Conservation (phyloP, 2,888 invertebrate genomes). For the Brachyptera putata region DNA sequence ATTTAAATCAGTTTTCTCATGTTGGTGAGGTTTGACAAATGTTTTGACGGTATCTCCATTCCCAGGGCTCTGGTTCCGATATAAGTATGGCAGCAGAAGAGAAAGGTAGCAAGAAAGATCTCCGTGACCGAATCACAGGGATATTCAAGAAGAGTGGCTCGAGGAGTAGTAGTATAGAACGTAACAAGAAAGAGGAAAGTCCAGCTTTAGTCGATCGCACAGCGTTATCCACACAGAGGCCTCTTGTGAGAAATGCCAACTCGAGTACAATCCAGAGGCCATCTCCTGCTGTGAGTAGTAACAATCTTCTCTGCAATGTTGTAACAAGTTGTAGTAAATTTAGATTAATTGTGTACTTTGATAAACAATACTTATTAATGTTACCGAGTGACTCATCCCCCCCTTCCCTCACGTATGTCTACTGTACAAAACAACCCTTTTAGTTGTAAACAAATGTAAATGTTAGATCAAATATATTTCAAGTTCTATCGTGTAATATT, state of each 20-base stretch:
- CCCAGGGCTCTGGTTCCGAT: conserved; percentile 63
- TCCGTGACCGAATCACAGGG: conserved; percentile 74
- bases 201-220: conserved; percentile 30
- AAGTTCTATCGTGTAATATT: too few relatives aligned
- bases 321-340: background rate
- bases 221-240: conserved; percentile 35
- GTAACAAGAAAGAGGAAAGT: conserved; percentile 31
- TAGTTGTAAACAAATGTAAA: too few relatives aligned
- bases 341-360: background rate
- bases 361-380: background rate
- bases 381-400: too few relatives aligned
- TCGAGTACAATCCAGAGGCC: conserved; percentile 29
- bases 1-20: background rate
- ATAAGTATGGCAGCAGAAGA: conserved; percentile 57
- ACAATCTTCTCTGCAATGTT: background rate
- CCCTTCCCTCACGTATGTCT: too few relatives aligned
- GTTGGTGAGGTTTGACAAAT: background rate
- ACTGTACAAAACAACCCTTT: too few relatives aligned
- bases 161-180: conserved; percentile 51
- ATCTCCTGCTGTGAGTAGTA: conserved; percentile 32
- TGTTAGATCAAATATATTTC: too few relatives aligned
- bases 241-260: conserved; percentile 39
- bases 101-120: conserved; percentile 65
- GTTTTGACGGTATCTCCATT: too few relatives aligned
- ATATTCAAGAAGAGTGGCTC: conserved; percentile 72